phyloP scores from a whole-genome alignment of 1,140 invertebrate species.

The Orchesella cincta region DNA sequence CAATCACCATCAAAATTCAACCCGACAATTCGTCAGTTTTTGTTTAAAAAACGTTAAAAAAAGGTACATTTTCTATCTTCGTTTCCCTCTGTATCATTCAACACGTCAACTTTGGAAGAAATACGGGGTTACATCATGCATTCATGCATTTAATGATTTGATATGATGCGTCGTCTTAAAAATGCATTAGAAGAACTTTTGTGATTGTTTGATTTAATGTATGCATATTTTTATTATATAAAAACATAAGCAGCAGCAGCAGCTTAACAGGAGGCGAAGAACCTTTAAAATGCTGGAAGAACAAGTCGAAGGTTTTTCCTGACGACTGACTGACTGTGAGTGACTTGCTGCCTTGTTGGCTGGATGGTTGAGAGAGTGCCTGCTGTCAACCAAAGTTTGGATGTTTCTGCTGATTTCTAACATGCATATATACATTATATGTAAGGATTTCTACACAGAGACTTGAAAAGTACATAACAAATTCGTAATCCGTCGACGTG shows the following conservation, averaged over 20 bases:
- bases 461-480: not conserved
- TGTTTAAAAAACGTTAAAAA: not conserved
- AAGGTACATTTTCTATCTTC: too few species aligned
- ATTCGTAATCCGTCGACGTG: not conserved
- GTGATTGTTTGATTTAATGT: too few species aligned
- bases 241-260: not conserved
- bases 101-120: too few species aligned
- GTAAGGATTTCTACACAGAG: not conserved
- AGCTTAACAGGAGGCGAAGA: not conserved
- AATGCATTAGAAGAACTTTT: too few species aligned
- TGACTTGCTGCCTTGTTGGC: slow-evolving; percentile 28
- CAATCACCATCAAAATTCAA: not conserved
- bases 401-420: slow-evolving; percentile 20
- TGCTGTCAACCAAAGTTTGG: slow-evolving; percentile 20
- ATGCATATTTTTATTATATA: too few species aligned
- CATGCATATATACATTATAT: not conserved
- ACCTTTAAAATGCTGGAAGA: slow-evolving; percentile 1
- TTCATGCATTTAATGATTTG: too few species aligned
- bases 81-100: too few species aligned
- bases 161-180: too few species aligned
- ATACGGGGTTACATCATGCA: too few species aligned
- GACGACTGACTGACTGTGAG: slow-evolving; percentile 21
- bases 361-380: slow-evolving; percentile 19
- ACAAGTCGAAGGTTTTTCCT: slow-evolving; percentile 13
- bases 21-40: slow-evolving; percentile 8